phyloP scores from a whole-genome alignment of 2,797 vertebrate species.

The Phrynocephalus guinanensis region DNA sequence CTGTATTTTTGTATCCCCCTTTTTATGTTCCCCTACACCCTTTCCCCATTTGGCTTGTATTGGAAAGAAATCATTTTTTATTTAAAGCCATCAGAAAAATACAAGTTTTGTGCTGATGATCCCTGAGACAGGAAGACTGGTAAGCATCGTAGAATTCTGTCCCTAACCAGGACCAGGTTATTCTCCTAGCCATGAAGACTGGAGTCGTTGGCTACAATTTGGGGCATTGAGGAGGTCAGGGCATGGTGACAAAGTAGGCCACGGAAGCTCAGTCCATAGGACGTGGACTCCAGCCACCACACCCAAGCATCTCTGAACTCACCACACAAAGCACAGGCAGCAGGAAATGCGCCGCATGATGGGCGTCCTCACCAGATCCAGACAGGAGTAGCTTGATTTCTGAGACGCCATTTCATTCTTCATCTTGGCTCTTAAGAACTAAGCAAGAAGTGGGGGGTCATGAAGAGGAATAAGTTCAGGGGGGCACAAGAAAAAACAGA shows the following conservation, averaged over 20 bases:
- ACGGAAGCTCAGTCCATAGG: no score
- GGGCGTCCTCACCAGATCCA: conserved; percentile 20
- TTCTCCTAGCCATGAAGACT: background rate
- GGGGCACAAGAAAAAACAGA: background rate
- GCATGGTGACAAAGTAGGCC: background rate
- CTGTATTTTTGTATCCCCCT: no score
- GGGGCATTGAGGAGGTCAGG: background rate
- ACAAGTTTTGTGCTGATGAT: no score
- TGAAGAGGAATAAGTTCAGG: no score
- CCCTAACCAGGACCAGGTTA: no score
- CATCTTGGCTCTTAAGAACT: conserved; percentile 54
- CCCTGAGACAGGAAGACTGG: background rate
- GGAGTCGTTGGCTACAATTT: background rate
- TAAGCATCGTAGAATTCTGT: no score
- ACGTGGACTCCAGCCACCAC: background rate
- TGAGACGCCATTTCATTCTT: background rate
- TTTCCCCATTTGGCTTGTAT: no score
- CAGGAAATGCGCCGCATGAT: conserved; percentile 44
- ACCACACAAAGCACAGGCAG: conserved; percentile 23
- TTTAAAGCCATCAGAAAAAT: no score
- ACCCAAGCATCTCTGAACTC: background rate
- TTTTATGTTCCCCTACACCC: no score
- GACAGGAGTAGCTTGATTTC: rapidly evolving
- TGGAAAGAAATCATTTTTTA: no score
- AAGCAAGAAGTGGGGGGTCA: background rate